Conservation (phyloP, 53 echinoderm and acorn worm species). For the Patiria pectinifera region DNA sequence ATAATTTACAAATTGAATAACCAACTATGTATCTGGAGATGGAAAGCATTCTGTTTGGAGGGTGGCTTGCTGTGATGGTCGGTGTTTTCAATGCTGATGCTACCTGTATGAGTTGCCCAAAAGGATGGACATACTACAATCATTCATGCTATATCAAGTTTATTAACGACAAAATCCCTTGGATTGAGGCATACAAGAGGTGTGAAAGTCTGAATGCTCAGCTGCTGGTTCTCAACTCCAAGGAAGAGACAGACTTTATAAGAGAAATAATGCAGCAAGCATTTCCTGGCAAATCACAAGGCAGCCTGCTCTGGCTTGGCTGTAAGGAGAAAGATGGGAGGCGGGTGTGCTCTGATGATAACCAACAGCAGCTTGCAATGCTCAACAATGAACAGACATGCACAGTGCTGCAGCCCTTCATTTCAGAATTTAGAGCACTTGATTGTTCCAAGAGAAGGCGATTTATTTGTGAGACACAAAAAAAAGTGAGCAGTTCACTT, state of each 20-base stretch:
- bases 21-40: background rate
- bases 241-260: background rate
- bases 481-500: background rate
- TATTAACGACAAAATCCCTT: background rate
- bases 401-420: background rate
- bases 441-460: background rate
- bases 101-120: background rate
- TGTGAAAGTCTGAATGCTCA: background rate
- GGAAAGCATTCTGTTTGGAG: background rate
- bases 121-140: slow-evolving; percentile 25
- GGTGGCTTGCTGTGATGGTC: background rate
- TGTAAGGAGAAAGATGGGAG: background rate
- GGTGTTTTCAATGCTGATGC: background rate
- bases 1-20: background rate
- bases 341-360: background rate
- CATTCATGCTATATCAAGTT: slow-evolving; percentile 16
- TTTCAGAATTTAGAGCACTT: background rate
- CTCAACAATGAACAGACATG: background rate
- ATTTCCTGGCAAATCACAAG: slow-evolving; percentile 28
- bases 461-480: background rate
- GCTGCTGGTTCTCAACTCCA: slow-evolving; percentile 6
- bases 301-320: slow-evolving; percentile 24
- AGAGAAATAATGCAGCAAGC: background rate
- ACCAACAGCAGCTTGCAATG: background rate
- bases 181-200: slow-evolving; percentile 13